Evolutionary conservation across 2,888 invertebrate species (phyloP).

Genomic region (Drosophila paucipuncta): DNA sequence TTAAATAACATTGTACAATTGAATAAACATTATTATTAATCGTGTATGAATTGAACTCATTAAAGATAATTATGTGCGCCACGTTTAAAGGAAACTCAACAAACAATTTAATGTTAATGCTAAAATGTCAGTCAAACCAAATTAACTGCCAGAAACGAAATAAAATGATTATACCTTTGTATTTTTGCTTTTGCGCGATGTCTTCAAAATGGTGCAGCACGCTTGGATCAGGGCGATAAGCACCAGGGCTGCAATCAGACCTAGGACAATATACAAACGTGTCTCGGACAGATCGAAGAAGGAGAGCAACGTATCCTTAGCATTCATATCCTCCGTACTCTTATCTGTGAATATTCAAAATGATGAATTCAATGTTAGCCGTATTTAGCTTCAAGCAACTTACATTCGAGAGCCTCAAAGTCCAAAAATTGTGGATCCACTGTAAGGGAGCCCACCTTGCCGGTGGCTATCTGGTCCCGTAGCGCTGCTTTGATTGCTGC

Average conservation of each 20-base stretch:
- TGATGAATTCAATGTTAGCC: not conserved
- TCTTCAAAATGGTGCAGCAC: conserved; percentile 91
- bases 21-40: conserved; percentile 49
- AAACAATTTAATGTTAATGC: conserved; percentile 35
- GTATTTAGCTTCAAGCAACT: conserved; percentile 80
- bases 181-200: conserved; percentile 87
- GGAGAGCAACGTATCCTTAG: conserved; percentile 83
- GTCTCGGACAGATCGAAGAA: conserved; percentile 90
- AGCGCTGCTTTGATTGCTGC: conserved; percentile 87
- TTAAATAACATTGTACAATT: conserved; percentile 77
- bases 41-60: conserved; percentile 36
- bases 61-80: conserved; percentile 37
- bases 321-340: conserved; percentile 62
- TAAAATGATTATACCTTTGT: conserved; percentile 88
- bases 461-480: conserved; percentile 89
- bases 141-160: not conserved
- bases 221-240: conserved; percentile 93
- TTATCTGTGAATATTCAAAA: conserved; percentile 60
- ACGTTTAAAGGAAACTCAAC: conserved; percentile 26
- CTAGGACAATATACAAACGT: conserved; percentile 93
- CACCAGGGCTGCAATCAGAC: conserved; percentile 92
- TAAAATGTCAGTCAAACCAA: conserved; percentile 21
- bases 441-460: conserved; percentile 91
- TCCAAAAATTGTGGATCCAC: conserved; percentile 93
- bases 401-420: conserved; percentile 90